Evolutionary conservation across 2,113 vertebrate genomes (phyloP).

Genomic region (Aramus guarauna): DNA sequence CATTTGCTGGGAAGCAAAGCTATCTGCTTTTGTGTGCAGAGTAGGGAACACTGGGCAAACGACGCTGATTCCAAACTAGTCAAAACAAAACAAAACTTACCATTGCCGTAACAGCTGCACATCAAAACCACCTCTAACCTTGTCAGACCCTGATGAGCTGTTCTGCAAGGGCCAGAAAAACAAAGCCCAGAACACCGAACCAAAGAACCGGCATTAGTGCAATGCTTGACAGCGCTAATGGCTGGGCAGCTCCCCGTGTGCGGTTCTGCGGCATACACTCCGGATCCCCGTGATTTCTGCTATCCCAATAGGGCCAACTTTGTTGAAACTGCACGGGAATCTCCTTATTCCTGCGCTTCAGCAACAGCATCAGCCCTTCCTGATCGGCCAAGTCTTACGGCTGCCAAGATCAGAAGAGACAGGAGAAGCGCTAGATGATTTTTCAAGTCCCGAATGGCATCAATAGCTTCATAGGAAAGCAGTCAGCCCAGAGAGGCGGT

Average conservation of each 20-base stretch:
- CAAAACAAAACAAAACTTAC: not conserved
- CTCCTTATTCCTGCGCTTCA: not conserved
- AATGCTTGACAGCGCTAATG: fast-evolving
- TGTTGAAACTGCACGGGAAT: not conserved
- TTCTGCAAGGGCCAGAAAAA: not conserved
- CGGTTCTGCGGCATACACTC: not conserved
- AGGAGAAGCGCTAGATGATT: not conserved
- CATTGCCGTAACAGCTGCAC: not conserved
- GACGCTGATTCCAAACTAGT: not conserved
- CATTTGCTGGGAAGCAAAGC: not conserved
- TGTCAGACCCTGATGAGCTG: not conserved
- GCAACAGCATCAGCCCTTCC: not conserved
- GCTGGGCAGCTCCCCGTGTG: not conserved
- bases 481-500: not conserved
- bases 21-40: not conserved
- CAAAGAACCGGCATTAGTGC: not conserved
- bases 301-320: not conserved
- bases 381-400: not conserved
- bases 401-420: not conserved
- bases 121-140: not conserved
- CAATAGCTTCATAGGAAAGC: not conserved
- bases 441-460: not conserved
- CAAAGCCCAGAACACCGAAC: not conserved
- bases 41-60: not conserved
- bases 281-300: not conserved